phyloP scores from a whole-genome alignment of 2,888 invertebrate genomes.

The Pandemis corylana region DNA sequence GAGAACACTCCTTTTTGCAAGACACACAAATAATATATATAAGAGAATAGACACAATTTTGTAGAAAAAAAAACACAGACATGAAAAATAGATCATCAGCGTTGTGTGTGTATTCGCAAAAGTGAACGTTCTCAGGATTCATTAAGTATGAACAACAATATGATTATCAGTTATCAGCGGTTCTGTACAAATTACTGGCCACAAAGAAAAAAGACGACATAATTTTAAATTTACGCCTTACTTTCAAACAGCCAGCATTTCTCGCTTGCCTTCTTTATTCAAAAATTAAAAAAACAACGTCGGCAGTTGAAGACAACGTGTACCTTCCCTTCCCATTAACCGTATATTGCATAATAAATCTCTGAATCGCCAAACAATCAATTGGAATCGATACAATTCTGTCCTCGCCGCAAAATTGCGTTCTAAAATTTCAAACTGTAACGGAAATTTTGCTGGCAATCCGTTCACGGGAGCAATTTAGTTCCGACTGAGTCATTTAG shows the following conservation, averaged over 20 bases:
- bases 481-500: constrained; percentile 82
- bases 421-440: constrained; percentile 69
- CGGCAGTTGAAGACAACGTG: not conserved
- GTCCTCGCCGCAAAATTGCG: constrained; percentile 62
- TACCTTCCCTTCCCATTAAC: constrained; percentile 4
- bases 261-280: not conserved
- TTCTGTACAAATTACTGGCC: not conserved
- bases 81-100: no score
- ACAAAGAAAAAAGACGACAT: not conserved
- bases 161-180: no score
- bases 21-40: no score
- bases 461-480: constrained; percentile 77
- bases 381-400: constrained; percentile 69
- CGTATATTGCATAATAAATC: constrained; percentile 4
- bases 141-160: no score
- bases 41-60: no score
- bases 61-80: no score
- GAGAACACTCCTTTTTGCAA: no score
- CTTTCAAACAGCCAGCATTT: not conserved
- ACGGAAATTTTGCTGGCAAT: constrained; percentile 78
- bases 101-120: no score
- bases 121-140: no score
- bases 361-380: constrained; percentile 22
- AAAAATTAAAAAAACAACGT: not conserved
- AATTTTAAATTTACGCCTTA: no score